These are phyloP conservation scores for Agriotes lineatus DNA, from an alignment of 2,888 invertebrate species.

Conservation along the genomic window DNA sequence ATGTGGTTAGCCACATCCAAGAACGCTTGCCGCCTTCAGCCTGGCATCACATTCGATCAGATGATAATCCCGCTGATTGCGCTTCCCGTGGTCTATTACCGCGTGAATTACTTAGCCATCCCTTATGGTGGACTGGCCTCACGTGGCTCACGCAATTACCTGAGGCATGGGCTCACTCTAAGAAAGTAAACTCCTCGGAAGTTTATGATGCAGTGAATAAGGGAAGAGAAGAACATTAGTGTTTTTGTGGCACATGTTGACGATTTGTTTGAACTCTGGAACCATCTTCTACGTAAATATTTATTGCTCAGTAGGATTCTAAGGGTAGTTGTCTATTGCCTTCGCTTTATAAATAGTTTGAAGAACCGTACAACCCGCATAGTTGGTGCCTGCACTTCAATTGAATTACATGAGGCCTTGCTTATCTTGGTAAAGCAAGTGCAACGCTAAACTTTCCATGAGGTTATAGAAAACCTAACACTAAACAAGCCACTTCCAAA, in stretches of 20 bases:
- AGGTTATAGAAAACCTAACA: constrained; percentile 17
- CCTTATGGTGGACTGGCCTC: constrained; percentile 10
- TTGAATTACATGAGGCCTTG: constrained; percentile 25
- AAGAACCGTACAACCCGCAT: background rate
- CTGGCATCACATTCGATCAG: constrained; percentile 29
- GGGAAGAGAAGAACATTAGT: background rate
- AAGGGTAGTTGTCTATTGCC: constrained; percentile 6
- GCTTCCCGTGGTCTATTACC: constrained; percentile 34
- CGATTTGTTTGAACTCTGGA: background rate
- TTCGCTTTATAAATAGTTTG: constrained; percentile 1
- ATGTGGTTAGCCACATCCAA: constrained; percentile 38
- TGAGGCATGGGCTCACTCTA: background rate
- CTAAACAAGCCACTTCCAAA: constrained; percentile 4
- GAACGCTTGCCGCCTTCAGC: background rate
- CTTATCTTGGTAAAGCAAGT: constrained; percentile 9
- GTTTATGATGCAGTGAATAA: background rate
- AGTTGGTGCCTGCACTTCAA: background rate
- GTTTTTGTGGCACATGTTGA: background rate
- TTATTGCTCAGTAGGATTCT: background rate
- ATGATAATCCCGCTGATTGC: constrained; percentile 33
- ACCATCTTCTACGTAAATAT: background rate
- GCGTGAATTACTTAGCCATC: constrained; percentile 1
- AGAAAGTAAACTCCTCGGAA: background rate
- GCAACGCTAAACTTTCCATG: constrained; percentile 21
- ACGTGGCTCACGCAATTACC: background rate